Evolutionary conservation across 2,888 invertebrate genomes (phyloP).

Genomic region (Torymus aiolomorphi): DNA sequence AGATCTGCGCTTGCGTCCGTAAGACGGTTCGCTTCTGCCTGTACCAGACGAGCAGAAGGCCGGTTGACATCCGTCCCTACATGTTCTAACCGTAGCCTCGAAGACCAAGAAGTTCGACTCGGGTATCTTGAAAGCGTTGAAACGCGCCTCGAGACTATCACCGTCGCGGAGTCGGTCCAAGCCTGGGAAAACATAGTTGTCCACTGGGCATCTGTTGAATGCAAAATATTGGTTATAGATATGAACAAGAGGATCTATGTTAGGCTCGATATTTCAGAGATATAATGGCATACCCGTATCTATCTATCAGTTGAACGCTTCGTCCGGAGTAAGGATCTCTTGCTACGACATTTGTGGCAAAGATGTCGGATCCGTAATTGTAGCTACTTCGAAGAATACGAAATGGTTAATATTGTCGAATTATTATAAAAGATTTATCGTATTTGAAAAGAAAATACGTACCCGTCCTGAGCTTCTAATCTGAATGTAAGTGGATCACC

Average conservation of each 20-base stretch:
- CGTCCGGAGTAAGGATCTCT: slow-evolving; percentile 94
- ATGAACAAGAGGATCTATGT: background rate
- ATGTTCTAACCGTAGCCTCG: slow-evolving; percentile 93
- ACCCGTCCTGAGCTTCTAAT: slow-evolving; percentile 90
- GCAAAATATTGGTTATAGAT: slow-evolving; percentile 4
- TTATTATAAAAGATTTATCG: background rate
- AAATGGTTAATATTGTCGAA: slow-evolving; percentile 16
- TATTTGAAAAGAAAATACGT: slow-evolving; percentile 34
- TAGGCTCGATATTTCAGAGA: background rate
- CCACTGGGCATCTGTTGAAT: slow-evolving; percentile 87
- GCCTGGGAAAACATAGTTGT: slow-evolving; percentile 94
- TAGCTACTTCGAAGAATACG: slow-evolving; percentile 74
- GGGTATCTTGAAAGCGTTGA: slow-evolving; percentile 95
- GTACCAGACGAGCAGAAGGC: slow-evolving; percentile 89
- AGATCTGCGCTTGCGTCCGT: slow-evolving; percentile 82
- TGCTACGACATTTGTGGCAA: slow-evolving; percentile 94
- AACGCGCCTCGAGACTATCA: slow-evolving; percentile 91
- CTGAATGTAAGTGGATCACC: slow-evolving; percentile 94
- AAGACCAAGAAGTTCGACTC: slow-evolving; percentile 95
- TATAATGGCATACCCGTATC: slow-evolving; percentile 86
- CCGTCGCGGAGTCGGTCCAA: slow-evolving; percentile 90
- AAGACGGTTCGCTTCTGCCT: slow-evolving; percentile 89
- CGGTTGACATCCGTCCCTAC: slow-evolving; percentile 92
- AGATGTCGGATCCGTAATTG: slow-evolving; percentile 91
- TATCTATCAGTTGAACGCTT: slow-evolving; percentile 91